Base-by-base conservation (phyloP, 2,888 invertebrate species). In the Steinernema carpocapsae region DNA sequence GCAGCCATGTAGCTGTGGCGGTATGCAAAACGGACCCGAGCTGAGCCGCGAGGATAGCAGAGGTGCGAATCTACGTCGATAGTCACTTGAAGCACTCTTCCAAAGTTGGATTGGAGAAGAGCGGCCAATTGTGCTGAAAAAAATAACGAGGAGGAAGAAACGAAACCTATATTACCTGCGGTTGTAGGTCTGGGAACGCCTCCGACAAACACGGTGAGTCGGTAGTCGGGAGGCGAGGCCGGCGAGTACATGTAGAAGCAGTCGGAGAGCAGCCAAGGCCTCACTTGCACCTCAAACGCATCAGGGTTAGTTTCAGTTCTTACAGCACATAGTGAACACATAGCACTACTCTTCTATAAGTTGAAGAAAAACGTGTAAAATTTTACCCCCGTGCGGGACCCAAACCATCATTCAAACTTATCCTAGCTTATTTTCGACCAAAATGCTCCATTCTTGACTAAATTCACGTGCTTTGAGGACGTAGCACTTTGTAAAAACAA, bases 31-130 rank as follows among this genome's bases (percentile, higher is more conserved):
- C 64, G 64, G 26, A 64, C 64, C 32, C 37, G 29, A 1, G 64
- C 64, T 29, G 64, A 64, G 26, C 64, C 64, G 26, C 64, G 64
- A 64, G 64, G 64, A 64, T 64, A 64, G n/a, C 24, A 29, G 1
- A 64, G 29, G 3, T 14, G 17, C 14, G 64, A 64, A 32, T 64
- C 64, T 17, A 64, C 64, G 64, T 64, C 64, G 64, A 64, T 64
- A 17, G 64, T 32, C 26, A 64, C 64, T 64, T 64, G 64, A 64
- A 32, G 64, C 32, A 64, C 64, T 12, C 64, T 29, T 6, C 64
- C 64, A 17, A 64, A 64, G 64, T 64, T 64, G 26, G 37, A 10
- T 32, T 64, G 32, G 26, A 64, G 29, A 17, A 64, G 37, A 2
- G 17, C 6, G 17, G 64, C 64, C 32, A 64, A 64, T 64, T 64